Evolutionary conservation across 2,113 vertebrate genomes (phyloP), one percentile per base, ranked within the genome.

Genomic region (Tachuris rubrigastra): DNA sequence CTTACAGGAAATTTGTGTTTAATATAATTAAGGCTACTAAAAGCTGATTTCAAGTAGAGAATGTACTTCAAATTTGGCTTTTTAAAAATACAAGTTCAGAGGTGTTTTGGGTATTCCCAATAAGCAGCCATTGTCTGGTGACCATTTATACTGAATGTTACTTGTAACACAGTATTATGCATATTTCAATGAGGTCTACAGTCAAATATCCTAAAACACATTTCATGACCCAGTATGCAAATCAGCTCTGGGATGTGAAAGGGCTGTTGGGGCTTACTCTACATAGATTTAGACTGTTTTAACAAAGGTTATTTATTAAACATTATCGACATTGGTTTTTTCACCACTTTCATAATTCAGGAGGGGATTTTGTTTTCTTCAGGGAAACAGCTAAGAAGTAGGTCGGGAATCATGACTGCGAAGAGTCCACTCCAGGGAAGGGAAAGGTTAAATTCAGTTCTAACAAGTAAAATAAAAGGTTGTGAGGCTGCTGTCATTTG

Each of bases 231-330:
- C 79, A 97, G 94, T 94, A 97, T 96, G 95, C 92, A 97, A 93
- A 96, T 96, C 41, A 94, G 88, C 85, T 92, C 28, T 93, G 92
- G 88, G 95, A 94, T 72, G 31, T 22, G 20, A 93, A 62, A 94
- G 83, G 85, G 56, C 92, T 94, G 63, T 71, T 94, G 95, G 90
- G 95, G 90, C 76, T 94, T 96, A 93, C 65, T 90, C 86, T 96
- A 95, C 95, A 86, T 75, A 90, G 90, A 92, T 95, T 92, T 93
- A 71, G 75, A 93, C 52, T 81, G 90, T 84, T 96, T 90, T 92
- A 95, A 94, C 93, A 94, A 92, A 96, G 92, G 85, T 95, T 97
- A 95, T 96, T 96, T 97, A 95, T 96, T 97, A 96, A 97, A 93
- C 68, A 90, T 88, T 94, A 93, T 94, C 41, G 47, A 95, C 93